These are phyloP conservation scores for Stegostoma tigrinum DNA, from an alignment of 2,113 vertebrate genomes.

Conservation along the genomic window DNA sequence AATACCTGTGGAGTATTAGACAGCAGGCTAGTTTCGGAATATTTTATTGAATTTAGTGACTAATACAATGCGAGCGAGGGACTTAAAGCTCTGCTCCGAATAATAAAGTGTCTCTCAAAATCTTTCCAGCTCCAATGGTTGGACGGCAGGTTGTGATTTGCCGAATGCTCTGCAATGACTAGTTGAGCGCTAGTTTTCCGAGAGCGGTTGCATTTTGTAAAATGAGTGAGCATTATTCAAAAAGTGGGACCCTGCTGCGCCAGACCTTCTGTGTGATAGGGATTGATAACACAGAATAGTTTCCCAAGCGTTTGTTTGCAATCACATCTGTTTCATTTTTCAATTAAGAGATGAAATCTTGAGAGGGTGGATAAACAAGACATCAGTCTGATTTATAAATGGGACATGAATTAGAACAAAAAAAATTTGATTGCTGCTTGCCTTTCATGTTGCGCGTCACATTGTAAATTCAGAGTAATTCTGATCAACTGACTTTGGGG, in stretches of 20 bases:
- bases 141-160: neutral
- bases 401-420: constrained; percentile 4
- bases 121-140: neutral
- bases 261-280: constrained; percentile 24
- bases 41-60: neutral
- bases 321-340: constrained; percentile 30
- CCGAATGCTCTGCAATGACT: neutral
- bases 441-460: neutral
- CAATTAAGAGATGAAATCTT: constrained; percentile 34
- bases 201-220: constrained; percentile 11
- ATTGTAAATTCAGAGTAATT: neutral
- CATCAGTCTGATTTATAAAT: constrained; percentile 21
- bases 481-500: neutral
- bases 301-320: constrained; percentile 31
- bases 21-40: neutral
- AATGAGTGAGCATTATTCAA: constrained; percentile 33
- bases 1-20: constrained; percentile 21
- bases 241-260: constrained; percentile 25
- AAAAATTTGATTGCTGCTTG: neutral
- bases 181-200: neutral
- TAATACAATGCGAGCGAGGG: neutral
- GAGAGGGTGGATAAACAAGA: neutral
- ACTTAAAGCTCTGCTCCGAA: neutral
- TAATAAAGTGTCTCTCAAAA: neutral
- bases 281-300: constrained; percentile 31